These are phyloP conservation scores for Drosophila funebris DNA, from an alignment of 1,140 invertebrate species.

Conservation along the genomic window DNA sequence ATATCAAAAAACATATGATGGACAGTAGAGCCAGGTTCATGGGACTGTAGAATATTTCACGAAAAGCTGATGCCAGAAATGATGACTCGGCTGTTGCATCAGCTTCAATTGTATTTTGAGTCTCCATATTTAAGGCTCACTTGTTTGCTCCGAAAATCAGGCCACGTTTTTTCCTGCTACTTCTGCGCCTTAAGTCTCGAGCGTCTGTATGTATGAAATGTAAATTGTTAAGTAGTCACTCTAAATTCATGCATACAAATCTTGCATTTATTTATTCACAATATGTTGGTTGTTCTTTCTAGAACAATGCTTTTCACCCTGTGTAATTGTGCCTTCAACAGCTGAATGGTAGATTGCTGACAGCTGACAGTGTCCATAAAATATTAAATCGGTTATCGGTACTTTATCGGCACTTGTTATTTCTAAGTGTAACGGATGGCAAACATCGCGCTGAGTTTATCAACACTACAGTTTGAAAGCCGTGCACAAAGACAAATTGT, in stretches of 20 bases:
- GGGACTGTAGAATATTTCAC: constrained; percentile 90
- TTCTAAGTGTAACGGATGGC: not conserved
- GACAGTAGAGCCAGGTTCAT: constrained; percentile 91
- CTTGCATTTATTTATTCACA: constrained; percentile 44
- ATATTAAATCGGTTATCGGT: constrained; percentile 21
- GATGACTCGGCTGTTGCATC: constrained; percentile 69
- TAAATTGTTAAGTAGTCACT: constrained; percentile 18
- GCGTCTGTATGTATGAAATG: constrained; percentile 28
- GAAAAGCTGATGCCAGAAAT: constrained; percentile 85
- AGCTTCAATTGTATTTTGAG: constrained; percentile 32
- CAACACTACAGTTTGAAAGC: constrained; percentile 38
- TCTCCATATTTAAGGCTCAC: constrained; percentile 38
- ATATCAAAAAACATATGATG: constrained; percentile 92
- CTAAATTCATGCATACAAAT: constrained; percentile 22
- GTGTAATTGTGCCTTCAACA: constrained; percentile 26
- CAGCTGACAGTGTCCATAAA: not conserved
- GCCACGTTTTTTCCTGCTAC: constrained; percentile 7
- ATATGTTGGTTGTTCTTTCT: constrained; percentile 38
- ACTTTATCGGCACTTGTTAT: constrained; percentile 21
- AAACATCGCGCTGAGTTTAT: constrained; percentile 19
- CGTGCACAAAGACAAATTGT: constrained; percentile 43
- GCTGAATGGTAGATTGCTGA: constrained; percentile 29
- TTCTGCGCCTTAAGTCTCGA: not conserved
- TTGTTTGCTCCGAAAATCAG: constrained; percentile 20
- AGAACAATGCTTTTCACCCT: constrained; percentile 31